Evolutionary conservation across 2,888 invertebrate species (phyloP).

Genomic region (Cyaniris semiargus): DNA sequence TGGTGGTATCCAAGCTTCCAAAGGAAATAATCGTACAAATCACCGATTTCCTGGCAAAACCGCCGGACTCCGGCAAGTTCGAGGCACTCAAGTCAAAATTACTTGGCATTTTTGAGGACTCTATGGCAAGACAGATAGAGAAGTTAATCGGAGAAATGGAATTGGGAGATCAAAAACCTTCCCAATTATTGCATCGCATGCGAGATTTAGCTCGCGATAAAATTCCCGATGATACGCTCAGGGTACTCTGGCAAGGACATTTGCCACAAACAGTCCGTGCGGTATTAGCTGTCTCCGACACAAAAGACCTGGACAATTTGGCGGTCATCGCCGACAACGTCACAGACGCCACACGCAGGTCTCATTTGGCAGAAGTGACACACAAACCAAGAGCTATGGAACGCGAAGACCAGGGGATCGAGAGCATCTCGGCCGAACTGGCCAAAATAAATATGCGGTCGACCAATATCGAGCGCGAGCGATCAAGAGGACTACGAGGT

Average conservation of each 20-base stretch:
- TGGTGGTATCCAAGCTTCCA: not conserved
- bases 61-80: not conserved
- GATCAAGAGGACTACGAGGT: not conserved
- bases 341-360: not conserved
- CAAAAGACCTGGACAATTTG: not conserved
- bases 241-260: not conserved
- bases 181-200: slow-evolving; percentile 35
- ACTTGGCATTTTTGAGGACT: too few species aligned
- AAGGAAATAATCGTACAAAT: not conserved
- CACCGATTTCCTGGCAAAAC: not conserved
- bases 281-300: not conserved
- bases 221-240: not conserved
- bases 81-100: too few species aligned
- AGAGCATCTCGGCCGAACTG: not conserved
- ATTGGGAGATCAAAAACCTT: slow-evolving; percentile 36
- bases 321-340: slow-evolving; percentile 1
- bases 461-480: not conserved
- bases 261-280: not conserved
- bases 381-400: not conserved
- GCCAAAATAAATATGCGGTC: not conserved
- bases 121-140: not conserved
- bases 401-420: not conserved
- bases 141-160: not conserved
- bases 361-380: too few species aligned
- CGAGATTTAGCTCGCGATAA: slow-evolving; percentile 32